phyloP scores from a whole-genome alignment of 2,888 invertebrate species.

The Papilio protenor region DNA sequence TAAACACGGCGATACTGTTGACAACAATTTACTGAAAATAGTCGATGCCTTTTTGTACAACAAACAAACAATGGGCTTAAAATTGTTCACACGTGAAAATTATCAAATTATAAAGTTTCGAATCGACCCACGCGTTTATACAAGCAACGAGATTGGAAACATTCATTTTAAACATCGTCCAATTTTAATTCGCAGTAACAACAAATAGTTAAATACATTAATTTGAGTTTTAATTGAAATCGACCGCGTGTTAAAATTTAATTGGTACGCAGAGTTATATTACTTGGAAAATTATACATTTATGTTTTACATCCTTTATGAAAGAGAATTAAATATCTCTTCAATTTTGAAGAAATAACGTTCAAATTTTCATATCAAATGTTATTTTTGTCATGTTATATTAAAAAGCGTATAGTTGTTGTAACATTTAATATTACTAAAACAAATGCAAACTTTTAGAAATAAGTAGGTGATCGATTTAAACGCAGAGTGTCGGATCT shows the following conservation, averaged over 20 bases:
- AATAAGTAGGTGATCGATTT: neutral
- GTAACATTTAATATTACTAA: too few species aligned
- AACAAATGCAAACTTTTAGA: neutral
- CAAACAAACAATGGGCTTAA: neutral
- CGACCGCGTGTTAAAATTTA: neutral
- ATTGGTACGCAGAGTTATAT: neutral
- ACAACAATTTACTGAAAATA: neutral
- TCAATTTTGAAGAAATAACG: too few species aligned
- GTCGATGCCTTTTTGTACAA: neutral
- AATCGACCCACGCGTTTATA: neutral
- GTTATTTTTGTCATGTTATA: too few species aligned
- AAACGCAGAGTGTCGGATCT: neutral
- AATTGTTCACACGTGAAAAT: conserved; percentile 16
- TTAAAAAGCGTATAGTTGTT: too few species aligned
- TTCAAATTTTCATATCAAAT: too few species aligned
- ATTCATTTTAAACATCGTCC: neutral
- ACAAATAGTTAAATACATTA: neutral
- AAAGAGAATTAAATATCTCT: too few species aligned
- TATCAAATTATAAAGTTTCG: conserved; percentile 12
- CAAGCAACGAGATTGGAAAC: neutral
- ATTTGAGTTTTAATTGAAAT: neutral
- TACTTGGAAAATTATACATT: neutral
- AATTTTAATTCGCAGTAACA: neutral
- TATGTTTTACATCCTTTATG: neutral
- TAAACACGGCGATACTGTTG: neutral